Evolutionary conservation across 30 jellyfish, hydroid and myxozoan genomes (phyloP).

Genomic region (Chironex yamaguchii): DNA sequence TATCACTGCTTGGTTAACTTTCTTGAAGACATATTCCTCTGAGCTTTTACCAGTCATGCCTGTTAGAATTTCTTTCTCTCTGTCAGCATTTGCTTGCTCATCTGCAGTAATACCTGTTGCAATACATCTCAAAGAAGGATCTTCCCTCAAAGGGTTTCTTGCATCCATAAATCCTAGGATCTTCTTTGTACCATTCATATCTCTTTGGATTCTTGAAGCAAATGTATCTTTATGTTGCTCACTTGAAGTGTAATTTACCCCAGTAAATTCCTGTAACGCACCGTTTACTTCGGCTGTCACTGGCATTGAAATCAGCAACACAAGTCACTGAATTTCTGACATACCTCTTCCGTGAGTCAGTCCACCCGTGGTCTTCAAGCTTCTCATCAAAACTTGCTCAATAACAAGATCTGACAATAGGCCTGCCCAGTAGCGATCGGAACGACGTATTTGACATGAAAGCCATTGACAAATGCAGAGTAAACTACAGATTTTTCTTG

Average conservation of each 20-base stretch:
- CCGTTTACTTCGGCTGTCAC: conserved; percentile 33
- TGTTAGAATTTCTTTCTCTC: background rate
- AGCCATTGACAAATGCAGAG: conserved; percentile 53
- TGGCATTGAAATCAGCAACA: conserved; percentile 52
- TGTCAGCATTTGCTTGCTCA: background rate
- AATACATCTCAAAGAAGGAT: conserved; percentile 1
- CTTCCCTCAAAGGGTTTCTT: background rate
- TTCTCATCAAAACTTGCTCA: conserved; percentile 41
- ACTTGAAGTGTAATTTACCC: conserved; percentile 26
- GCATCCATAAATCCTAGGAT: background rate
- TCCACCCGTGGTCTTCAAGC: conserved; percentile 51
- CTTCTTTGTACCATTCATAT: no score
- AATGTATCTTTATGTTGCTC: conserved; percentile 50
- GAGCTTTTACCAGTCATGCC: no score
- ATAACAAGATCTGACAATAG: conserved; percentile 51
- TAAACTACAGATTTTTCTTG: conserved; percentile 27
- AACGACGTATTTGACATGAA: background rate
- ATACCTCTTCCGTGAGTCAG: conserved; percentile 52
- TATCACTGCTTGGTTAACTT: background rate
- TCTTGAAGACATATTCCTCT: background rate
- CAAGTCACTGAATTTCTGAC: conserved; percentile 17
- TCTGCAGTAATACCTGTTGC: conserved; percentile 1
- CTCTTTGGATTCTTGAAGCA: conserved; percentile 21
- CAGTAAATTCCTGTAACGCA: conserved; percentile 34
- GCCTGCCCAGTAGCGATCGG: conserved; percentile 60